Evolutionary conservation across 2,888 invertebrate species (phyloP), one percentile per base, ranked within the genome.

Genomic region (Rugalucina vietnamica): DNA sequence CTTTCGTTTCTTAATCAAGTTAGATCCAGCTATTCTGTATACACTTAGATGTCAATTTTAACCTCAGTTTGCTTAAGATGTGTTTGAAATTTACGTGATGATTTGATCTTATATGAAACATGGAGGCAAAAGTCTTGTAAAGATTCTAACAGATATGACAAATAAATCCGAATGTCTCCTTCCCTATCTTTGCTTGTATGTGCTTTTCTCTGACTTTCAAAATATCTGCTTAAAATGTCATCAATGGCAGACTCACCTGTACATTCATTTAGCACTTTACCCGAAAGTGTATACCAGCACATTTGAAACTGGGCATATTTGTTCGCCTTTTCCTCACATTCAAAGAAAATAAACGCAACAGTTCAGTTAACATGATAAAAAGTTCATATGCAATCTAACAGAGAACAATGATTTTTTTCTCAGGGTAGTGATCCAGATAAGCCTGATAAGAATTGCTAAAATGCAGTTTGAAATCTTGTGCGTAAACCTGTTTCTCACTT

Each of bases 1-100:
- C 29, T 60, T 60, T 60, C 60, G 54, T 5, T 60, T 60, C 29
- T 60, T 60, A 10, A 60, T 60, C 60, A 60, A 60, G 60, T 60
- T 60, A 29, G 29, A 24, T 32, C 60, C 60, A 27, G 60, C 60
- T 27, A 60, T 18, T 60, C 60, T 60, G 29, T 60, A 60, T 18
- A 21, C 29, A 29, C 60, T 60, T 27, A 32, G 5, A 27, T 18
- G 29, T 60, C 60, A 60, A 60, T 29, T 60, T 24, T 60, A 29
- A 60, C 54, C 5, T 60, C 29, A 60, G 27, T 29, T 29, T 60
- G 27, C 18, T 18, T 60, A 10, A 4, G 29, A 27, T 4, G 27
- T 3, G 60, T 60, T 4, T 60, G 8, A 60, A 5, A 24, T 10
- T 24, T 27, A 27, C 29, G 29, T 27, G 60, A 60, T 29, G 54